Base-by-base conservation (phyloP, 2,888 invertebrate species). In the Maniola hyperantus region DNA sequence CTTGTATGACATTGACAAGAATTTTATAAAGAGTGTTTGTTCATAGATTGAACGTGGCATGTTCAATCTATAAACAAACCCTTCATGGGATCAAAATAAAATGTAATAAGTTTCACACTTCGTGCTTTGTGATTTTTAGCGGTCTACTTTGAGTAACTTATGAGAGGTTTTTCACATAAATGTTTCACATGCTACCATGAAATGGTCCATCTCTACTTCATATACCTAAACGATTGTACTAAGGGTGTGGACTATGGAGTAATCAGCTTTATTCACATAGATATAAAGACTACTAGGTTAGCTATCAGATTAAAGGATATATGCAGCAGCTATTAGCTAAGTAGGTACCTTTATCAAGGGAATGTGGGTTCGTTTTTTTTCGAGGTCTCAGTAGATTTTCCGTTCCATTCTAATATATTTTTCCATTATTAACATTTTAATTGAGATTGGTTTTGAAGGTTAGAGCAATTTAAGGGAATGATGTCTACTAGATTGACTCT, bases 351-450 rank as follows among this genome's bases (percentile, higher is more conserved):
- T 26, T 26, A 59, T 33, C 46, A 59, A 59, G 59, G 48, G 34
- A 59, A 59, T 48, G 46, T 59, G 48, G 58, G 33, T 33, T 34
- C 33, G 59, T 48, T 46, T 59, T 48, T 46, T 46, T 59, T 48
- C 46, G 46, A 59, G 57, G 36, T 54, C 54, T 55, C 10, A 10
- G 4, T 10, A 50, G 10, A 15, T 54, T 54, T 54, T 11, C 34
- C 34, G 15, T 54, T 54, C 34, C 8, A 34, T 34, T 54, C 33
- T n/a, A 15, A 15, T n/a, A 8, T 7, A 15, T 15, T 48, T 48
- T 48, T 48, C 26, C 26, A 15, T 15, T 8, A 48, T 4, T 15
- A 10, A 8, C 18, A 18, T 48, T 48, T 13, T 8, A 15, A 46
- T 15, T 8, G 8, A 48, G 48, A 8, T 15, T 8, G 0, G 18